These are phyloP conservation scores for Aythya baeri DNA, from an alignment of 2,113 vertebrate species.

Conservation along the genomic window DNA sequence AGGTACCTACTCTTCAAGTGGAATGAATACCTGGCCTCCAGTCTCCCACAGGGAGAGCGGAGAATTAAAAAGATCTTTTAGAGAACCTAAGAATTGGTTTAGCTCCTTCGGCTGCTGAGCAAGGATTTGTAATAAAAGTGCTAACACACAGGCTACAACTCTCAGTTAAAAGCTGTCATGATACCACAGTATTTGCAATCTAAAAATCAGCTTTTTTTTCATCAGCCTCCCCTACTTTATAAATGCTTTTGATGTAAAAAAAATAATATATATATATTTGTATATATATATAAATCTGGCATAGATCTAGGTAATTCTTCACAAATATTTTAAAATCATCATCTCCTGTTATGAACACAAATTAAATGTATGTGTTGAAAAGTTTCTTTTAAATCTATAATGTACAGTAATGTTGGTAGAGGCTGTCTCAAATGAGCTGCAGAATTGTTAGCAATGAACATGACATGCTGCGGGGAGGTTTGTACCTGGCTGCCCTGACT, in stretches of 20 bases:
- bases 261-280: background rate
- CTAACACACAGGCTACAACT: background rate
- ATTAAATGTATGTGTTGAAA: background rate
- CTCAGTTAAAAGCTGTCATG: slow-evolving; percentile 23
- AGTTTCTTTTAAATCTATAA: background rate
- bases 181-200: background rate
- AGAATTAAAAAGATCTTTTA: slow-evolving; percentile 41
- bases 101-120: slow-evolving; percentile 27
- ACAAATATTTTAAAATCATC: background rate
- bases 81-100: slow-evolving; percentile 22
- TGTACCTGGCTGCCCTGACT: background rate
- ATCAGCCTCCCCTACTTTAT: background rate
- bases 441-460: background rate
- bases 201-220: background rate
- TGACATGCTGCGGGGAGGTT: background rate
- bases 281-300: background rate
- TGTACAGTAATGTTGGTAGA: background rate
- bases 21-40: slow-evolving; percentile 30
- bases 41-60: slow-evolving; percentile 16
- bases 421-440: background rate
- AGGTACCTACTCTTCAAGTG: background rate
- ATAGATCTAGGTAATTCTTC: background rate
- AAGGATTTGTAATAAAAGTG: slow-evolving; percentile 12
- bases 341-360: fast-evolving
- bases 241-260: background rate